These are phyloP conservation scores for Tolmerus cingulatus DNA, from an alignment of 2,888 invertebrate species.

Conservation along the genomic window DNA sequence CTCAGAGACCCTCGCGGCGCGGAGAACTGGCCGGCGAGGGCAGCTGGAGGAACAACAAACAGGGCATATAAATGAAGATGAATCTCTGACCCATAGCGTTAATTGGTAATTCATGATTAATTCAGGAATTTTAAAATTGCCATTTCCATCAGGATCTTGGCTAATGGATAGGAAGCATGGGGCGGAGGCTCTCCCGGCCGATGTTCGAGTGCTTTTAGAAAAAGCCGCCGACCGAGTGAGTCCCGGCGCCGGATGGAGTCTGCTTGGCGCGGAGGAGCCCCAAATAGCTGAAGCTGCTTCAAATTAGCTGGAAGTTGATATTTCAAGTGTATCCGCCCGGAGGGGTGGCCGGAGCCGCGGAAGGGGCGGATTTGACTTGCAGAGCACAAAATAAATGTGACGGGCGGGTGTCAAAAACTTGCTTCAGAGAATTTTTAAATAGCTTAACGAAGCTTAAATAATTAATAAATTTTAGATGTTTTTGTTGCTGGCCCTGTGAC, in stretches of 20 bases:
- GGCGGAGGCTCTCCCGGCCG: neutral
- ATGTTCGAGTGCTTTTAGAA: constrained; percentile 18
- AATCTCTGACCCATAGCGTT: constrained; percentile 51
- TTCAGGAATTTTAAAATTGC: constrained; percentile 51
- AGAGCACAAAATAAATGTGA: constrained; percentile 39
- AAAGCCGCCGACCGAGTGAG: neutral
- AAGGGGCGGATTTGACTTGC: constrained; percentile 15
- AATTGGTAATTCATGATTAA: constrained; percentile 53
- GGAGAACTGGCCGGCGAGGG: neutral
- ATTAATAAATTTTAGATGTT: constrained; percentile 49
- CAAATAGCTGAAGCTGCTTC: neutral
- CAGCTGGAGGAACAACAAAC: constrained; percentile 38
- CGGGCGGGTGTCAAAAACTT: constrained; percentile 48
- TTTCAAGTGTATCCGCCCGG: neutral
- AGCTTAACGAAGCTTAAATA: constrained; percentile 52
- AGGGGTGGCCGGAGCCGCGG: neutral
- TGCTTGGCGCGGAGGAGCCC: neutral
- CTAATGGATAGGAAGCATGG: constrained; percentile 38
- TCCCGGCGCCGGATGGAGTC: neutral
- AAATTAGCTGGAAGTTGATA: constrained; percentile 31
- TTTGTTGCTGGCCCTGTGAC: constrained; percentile 22
- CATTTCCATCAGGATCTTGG: constrained; percentile 46
- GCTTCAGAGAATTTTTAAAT: constrained; percentile 51
- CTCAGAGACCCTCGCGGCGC: no score
- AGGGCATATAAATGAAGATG: constrained; percentile 49